Evolutionary conservation across 53 echinoderm and acorn worm species (phyloP), one percentile per base, ranked within the genome.

Genomic region (Astropecten irregularis): DNA sequence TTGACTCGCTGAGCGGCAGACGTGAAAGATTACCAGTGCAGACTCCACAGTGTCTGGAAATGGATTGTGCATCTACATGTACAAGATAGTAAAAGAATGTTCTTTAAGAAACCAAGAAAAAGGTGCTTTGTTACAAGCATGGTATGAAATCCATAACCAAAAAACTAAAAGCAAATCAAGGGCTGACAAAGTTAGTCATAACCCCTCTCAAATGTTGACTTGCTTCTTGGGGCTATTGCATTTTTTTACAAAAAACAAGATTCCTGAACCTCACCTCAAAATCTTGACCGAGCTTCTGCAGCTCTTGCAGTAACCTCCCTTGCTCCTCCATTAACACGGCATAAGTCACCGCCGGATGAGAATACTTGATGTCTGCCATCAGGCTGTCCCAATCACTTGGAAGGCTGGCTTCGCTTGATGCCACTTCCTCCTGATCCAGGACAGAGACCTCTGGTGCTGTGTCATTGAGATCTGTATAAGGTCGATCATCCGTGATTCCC

Each of bases 261-360:
- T n/a, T 15, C 65, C 65, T 35, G 36, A 28, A 28, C 32, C 60
- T 68, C 36, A 83, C 83, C 83, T 33, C 39, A 16, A 11, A 22
- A 8, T 57, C 40, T 14, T 51, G 18, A 60, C 64, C 54, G 29
- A 86, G 76, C 27, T 58, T 3, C n/a, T 50, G 34, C 62, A 81
- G 37, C 5, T 79, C 85, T 55, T 85, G 40, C 40, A 57, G 33
- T 3, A 90, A 32, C 31, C 77, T 30, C 9, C 7, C 19, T 85
- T 90, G 85, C 28, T 85, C 82, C 52, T 85, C 63, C 34, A 81
- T 55, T 28, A 90, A 21, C 27, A 81, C 52, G 47, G 76, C 64
- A 21, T 69, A 69, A 2, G 85, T 85, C 68, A 90, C 81, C 15
- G 70, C 70, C 2, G 85, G 82, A 40, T 81, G 70, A 14, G 38